Conservation (phyloP, 2,888 invertebrate species). For the Andrena marginata region DNA sequence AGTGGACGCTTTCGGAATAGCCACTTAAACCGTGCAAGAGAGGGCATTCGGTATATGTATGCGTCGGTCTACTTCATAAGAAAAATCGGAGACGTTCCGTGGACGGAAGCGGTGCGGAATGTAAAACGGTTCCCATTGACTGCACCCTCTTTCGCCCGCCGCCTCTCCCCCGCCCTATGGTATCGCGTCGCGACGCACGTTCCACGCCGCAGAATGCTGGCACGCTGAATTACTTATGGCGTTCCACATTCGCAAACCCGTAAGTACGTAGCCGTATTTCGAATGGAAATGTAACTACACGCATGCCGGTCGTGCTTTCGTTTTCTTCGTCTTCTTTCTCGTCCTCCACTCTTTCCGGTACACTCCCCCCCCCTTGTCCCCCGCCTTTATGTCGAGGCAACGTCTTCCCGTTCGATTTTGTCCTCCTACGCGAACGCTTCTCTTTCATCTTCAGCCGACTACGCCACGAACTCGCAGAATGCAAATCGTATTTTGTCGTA, state of each 20-base stretch:
- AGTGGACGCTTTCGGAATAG: background rate
- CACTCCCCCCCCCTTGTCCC: background rate
- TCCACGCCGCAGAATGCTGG: constrained; percentile 68
- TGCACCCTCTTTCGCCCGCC: constrained; percentile 44
- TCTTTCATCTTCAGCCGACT: constrained; percentile 71
- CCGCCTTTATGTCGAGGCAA: background rate
- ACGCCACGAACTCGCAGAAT: constrained; percentile 49
- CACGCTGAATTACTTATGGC: constrained; percentile 73
- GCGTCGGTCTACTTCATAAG: constrained; percentile 22
- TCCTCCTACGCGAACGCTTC: constrained; percentile 57
- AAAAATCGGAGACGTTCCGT: constrained; percentile 58
- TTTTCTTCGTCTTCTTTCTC: constrained; percentile 16
- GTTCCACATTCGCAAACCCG: constrained; percentile 64
- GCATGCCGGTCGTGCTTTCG: constrained; percentile 51
- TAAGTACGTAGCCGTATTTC: constrained; percentile 60
- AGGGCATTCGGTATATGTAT: constrained; percentile 18
- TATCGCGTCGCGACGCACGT: constrained; percentile 63
- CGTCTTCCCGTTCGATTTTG: constrained; percentile 16
- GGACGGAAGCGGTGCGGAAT: constrained; percentile 46
- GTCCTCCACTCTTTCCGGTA: constrained; percentile 14
- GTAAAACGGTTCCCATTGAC: constrained; percentile 61
- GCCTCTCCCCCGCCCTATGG: background rate
- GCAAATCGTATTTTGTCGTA: constrained; percentile 75
- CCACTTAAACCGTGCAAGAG: constrained; percentile 8
- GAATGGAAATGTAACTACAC: constrained; percentile 65